Evolutionary conservation across 2,113 vertebrate genomes (phyloP), one percentile per base, ranked within the genome.

Genomic region (Antennarius striatus): DNA sequence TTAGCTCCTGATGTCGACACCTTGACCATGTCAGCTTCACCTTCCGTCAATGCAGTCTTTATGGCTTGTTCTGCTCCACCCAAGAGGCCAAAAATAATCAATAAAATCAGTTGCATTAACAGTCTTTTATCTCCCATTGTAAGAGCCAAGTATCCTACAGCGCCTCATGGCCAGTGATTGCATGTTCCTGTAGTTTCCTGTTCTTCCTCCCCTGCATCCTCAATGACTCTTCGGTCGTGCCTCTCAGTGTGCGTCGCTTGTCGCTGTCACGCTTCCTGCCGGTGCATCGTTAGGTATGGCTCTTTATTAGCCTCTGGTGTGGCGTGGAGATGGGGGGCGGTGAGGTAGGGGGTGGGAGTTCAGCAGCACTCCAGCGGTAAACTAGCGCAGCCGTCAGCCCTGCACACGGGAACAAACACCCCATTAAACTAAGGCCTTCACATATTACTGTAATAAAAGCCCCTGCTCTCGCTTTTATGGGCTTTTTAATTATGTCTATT

Each of bases 401-500:
- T 49, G 59, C 83, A 63, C 86, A 71, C 47, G 42, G 87, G 76
- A 88, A 87, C 83, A 87, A 89, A 88, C 84, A 91, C 75, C 73
- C 84, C 87, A 89, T 91, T 91, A 90, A 88, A 91, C 68, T 69
- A 29, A 78, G 81, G 75, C 73, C 75, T 79, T 77, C 81, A 79
- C 86, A 85, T 84, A 88, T 91, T 88, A 88, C 88, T 77, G 86
- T 82, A 88, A 91, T 91, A 90, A 90, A 89, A 79, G 77, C 74
- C 77, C 69, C 80, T 30, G 73, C 73, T 73, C 77, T 68, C 6
- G 75, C 77, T 75, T 91, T 91, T 86, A 90, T 87, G 86, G 81
- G 70, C 81, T 86, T 89, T 92, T 88, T 92, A 91, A 92, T 92
- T 88, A 90, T 73, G 84, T 90, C 89, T 73, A 92, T 91, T 89